These are phyloP conservation scores for Pammene aurita DNA, from an alignment of 2,888 invertebrate genomes.

Conservation along the genomic window DNA sequence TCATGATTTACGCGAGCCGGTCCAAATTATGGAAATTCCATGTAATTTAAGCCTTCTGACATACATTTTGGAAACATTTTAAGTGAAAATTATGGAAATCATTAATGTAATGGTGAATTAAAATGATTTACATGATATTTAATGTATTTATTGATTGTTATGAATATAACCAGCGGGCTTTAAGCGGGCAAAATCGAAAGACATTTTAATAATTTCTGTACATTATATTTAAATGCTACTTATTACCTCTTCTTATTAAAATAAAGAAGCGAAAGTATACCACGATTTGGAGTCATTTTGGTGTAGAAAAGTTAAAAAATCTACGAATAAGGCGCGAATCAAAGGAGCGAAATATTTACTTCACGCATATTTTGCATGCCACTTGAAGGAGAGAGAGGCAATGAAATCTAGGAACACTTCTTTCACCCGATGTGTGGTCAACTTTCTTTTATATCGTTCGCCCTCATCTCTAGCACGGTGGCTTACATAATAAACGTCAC, in stretches of 20 bases:
- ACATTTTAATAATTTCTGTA: not conserved
- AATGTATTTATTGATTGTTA: slow-evolving; percentile 21
- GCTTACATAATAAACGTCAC: slow-evolving; percentile 26
- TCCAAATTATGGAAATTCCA: slow-evolving; percentile 18
- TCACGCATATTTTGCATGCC: too few species aligned
- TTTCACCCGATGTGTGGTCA: slow-evolving; percentile 24
- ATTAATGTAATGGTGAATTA: slow-evolving; percentile 21
- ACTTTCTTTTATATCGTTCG: slow-evolving; percentile 25
- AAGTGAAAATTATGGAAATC: slow-evolving; percentile 24
- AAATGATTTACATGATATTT: slow-evolving; percentile 25
- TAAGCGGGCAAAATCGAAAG: slow-evolving; percentile 2
- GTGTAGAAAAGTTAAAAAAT: too few species aligned
- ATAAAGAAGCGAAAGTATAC: too few species aligned
- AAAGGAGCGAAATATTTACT: too few species aligned
- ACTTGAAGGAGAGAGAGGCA: too few species aligned
- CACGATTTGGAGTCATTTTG: too few species aligned
- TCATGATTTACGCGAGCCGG: not conserved
- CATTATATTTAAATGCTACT: not conserved
- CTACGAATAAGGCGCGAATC: too few species aligned
- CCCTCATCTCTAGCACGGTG: slow-evolving; percentile 28
- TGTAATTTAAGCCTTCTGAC: slow-evolving; percentile 16
- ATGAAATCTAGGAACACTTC: not conserved
- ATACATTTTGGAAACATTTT: slow-evolving; percentile 21
- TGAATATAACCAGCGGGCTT: not conserved
- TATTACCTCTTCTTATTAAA: too few species aligned